A percentile compares a stretch with the other conserved stretches of the same genome.
These are phyloP conservation scores for Gobio occitaniae DNA, from an alignment of 2,797 vertebrate genomes.

Conservation along the genomic window DNA sequence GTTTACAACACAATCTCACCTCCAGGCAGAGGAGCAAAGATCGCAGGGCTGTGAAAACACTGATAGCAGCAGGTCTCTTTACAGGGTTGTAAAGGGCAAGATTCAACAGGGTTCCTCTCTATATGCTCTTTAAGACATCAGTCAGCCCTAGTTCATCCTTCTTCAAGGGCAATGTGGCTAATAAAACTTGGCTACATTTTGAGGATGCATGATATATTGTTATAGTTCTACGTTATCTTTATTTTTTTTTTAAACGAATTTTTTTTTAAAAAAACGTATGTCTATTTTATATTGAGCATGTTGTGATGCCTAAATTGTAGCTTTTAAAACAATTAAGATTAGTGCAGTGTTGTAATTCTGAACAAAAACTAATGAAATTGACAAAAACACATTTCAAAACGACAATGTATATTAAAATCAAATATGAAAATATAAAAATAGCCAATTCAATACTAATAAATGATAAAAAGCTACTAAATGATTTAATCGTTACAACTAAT, in stretches of 20 bases:
- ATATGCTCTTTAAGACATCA: neutral
- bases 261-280: neutral
- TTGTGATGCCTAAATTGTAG: too few relatives aligned
- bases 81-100: slow-evolving; percentile 47
- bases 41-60: slow-evolving; percentile 60
- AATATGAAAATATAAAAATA: too few relatives aligned
- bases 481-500: neutral
- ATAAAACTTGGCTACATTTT: neutral
- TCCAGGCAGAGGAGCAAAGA: slow-evolving; percentile 57
- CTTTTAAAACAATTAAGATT: neutral
- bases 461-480: neutral
- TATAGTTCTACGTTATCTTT: neutral
- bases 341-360: neutral
- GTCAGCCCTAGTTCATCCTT: slow-evolving; percentile 15
- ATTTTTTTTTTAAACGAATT: neutral
- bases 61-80: slow-evolving; percentile 46
- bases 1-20: slow-evolving; percentile 59
- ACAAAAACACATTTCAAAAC: neutral
- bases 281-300: neutral
- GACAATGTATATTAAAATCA: neutral
- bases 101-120: slow-evolving; percentile 44
- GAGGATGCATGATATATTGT: neutral
- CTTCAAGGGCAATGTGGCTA: neutral
- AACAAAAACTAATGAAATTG: neutral
- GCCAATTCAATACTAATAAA: neutral